Evolutionary conservation across 2,797 vertebrate genomes (phyloP).

Genomic region (Chelon labrosus): DNA sequence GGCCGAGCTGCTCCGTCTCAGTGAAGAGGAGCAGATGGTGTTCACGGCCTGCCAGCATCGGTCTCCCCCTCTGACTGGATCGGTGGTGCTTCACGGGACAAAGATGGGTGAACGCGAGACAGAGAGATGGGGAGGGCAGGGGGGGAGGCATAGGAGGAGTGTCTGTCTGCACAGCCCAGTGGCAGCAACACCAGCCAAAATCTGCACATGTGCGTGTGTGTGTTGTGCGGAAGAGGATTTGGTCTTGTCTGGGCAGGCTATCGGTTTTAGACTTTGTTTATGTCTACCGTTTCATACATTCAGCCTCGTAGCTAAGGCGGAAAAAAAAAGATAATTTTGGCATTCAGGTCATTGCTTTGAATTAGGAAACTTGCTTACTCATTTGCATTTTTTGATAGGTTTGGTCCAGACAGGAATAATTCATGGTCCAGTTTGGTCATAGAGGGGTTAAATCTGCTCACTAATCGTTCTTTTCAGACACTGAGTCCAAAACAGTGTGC

Average conservation of each 20-base stretch:
- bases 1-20: conserved; percentile 29
- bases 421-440: background rate
- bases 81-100: conserved; percentile 61
- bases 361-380: conserved; percentile 12
- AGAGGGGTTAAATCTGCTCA: background rate
- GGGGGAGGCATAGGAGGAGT: conserved; percentile 5
- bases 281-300: conserved; percentile 41
- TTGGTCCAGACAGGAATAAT: conserved; percentile 23
- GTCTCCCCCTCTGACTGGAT: conserved; percentile 48
- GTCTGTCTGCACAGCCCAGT: conserved; percentile 38
- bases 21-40: conserved; percentile 72
- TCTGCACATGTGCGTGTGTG: conserved; percentile 49
- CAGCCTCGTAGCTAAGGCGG: conserved; percentile 22
- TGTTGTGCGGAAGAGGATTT: conserved; percentile 4
- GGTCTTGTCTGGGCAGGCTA: background rate
- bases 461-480: background rate
- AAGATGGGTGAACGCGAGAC: conserved; percentile 44
- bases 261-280: conserved; percentile 25
- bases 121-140: conserved; percentile 22
- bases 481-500: background rate
- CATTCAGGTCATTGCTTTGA: conserved; percentile 45
- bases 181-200: conserved; percentile 42
- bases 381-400: conserved; percentile 23
- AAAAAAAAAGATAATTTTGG: conserved; percentile 5
- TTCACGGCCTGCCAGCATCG: conserved; percentile 52